These are phyloP conservation scores for Seriola quinqueradiata DNA, from an alignment of 2,113 vertebrate species.

Conservation along the genomic window DNA sequence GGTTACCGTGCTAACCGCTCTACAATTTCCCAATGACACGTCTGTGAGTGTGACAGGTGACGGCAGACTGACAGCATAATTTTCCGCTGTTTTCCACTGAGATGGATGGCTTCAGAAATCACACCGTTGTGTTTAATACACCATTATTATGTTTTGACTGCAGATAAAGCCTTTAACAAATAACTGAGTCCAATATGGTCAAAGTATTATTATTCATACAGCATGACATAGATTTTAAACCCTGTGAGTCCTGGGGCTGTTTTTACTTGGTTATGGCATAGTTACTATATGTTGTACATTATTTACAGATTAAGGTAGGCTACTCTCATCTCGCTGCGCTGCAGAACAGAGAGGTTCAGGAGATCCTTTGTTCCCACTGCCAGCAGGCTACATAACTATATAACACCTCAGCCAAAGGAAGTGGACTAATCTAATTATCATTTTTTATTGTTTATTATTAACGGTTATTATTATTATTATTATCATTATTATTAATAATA, in stretches of 20 bases:
- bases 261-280: too few relatives aligned
- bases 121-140: background rate
- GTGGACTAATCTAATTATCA: too few relatives aligned
- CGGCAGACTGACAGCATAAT: constrained; percentile 32
- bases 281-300: too few relatives aligned
- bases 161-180: background rate
- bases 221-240: background rate
- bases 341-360: too few relatives aligned
- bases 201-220: background rate
- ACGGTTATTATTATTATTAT: too few relatives aligned
- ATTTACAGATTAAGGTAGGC: too few relatives aligned
- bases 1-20: constrained; percentile 6
- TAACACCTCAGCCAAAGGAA: too few relatives aligned
- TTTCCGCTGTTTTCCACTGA: constrained; percentile 8
- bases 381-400: too few relatives aligned
- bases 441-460: too few relatives aligned
- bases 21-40: constrained; percentile 20
- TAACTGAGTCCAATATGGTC: background rate
- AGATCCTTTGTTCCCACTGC: too few relatives aligned
- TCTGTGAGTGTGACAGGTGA: constrained; percentile 46
- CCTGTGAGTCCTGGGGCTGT: background rate
- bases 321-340: too few relatives aligned
- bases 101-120: constrained; percentile 16
- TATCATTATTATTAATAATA: too few relatives aligned
- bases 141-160: background rate